A percentile compares a stretch with the other conserved stretches of the same genome.
Conservation (phyloP, 1,140 invertebrate species). For the Plectus sambesii region DNA sequence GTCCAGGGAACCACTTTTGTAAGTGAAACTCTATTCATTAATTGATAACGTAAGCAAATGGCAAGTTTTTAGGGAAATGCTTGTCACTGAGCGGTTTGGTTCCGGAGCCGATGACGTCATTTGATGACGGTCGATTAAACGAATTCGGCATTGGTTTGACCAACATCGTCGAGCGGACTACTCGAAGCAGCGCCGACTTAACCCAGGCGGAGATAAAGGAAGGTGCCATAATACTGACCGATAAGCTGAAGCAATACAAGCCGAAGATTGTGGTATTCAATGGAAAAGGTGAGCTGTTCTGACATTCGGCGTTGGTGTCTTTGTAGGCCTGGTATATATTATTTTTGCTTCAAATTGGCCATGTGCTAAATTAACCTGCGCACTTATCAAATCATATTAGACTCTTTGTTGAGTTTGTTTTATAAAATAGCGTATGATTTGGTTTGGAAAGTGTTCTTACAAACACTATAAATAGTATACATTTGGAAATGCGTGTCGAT, state of each 20-base stretch:
- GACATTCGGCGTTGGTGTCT: no score
- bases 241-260: conserved; percentile 78
- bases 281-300: conserved; percentile 73
- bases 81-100: conserved; percentile 82
- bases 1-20: conserved; percentile 96
- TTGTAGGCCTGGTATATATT: conserved; percentile 3
- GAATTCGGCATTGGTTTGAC: conserved; percentile 92
- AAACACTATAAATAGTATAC: no score
- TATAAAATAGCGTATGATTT: no score
- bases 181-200: conserved; percentile 85
- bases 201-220: conserved; percentile 81
- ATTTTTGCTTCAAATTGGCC: no score
- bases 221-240: conserved; percentile 74
- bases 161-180: conserved; percentile 86
- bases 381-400: no score
- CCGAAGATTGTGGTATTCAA: conserved; percentile 97
- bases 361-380: no score
- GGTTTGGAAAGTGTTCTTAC: no score
- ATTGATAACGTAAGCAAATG: no score
- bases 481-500: no score
- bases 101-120: conserved; percentile 81
- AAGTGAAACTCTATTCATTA: no score
- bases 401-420: no score
- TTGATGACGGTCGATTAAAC: conserved; percentile 82
- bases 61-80: conserved; percentile 73